Base-by-base conservation (phyloP, 2,888 invertebrate species). In the Micropterix aruncella region DNA sequence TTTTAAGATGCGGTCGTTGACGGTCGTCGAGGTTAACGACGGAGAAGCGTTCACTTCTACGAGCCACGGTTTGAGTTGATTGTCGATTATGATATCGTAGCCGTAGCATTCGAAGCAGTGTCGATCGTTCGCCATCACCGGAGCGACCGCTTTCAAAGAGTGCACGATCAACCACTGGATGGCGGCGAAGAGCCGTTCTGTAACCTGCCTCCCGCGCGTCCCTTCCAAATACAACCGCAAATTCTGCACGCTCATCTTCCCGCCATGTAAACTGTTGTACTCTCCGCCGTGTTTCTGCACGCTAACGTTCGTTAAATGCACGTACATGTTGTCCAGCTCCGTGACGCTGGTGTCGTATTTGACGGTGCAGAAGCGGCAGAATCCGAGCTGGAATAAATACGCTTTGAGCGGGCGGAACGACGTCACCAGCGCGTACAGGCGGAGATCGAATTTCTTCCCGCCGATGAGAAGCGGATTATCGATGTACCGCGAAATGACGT, bases 241-340 rank as follows among this genome's bases (percentile, higher is more conserved):
- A 71, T 95, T 94, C 59, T 92, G 85, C 9, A 94, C 83, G 44
- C 89, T 91, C 77, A 94, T 80, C 68, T 96, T 96, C 0, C 95
- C 95, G 5, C 95, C 95, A 57, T 95, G 94, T 42, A 91, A 75
- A 50, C 79, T 83, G 62, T 96, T 96, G 61, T 95, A 96, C 59
- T 94, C 94, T 19, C 87, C 88, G 52, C 94, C 94, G 59, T 93
- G 92, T 63, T 94, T 95, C 64, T 97, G 96, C n/a, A 96, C 92
- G 46, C 95, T 94, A 3, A 95, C 95, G 60, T 96, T 96, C 9
- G 95, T 95, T 44, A 95, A 73, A 70, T 95, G 95, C 44, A 94
- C 88, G 57, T 91, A 95, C 81, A 90, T 88, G 60, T 88, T 93
- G 62, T 92, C 91, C 53, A 88, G 65, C 61, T 89, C 89, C 37